A percentile compares a stretch with the other conserved stretches of the same genome.
phyloP scores from a whole-genome alignment of 2,113 vertebrate genomes.

The Cercocebus atys region DNA sequence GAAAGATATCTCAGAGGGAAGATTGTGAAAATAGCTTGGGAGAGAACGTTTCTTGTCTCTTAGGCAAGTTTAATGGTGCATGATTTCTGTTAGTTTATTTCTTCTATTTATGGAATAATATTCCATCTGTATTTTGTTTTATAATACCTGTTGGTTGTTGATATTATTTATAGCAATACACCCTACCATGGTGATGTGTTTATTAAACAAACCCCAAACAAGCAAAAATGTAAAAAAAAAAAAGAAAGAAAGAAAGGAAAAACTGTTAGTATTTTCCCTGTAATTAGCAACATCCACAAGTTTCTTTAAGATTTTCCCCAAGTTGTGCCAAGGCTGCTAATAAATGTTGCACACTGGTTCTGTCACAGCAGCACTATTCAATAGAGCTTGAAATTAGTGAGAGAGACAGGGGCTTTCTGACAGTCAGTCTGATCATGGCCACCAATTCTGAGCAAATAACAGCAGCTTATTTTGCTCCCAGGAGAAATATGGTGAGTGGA shows the following conservation, averaged over 20 bases:
- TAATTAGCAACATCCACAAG: conserved; percentile 66
- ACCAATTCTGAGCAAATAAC: conserved; percentile 81
- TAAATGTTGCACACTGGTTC: conserved; percentile 61
- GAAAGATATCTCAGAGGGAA: neutral
- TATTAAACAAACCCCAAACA: conserved; percentile 26
- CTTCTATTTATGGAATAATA: neutral
- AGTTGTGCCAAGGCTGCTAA: conserved; percentile 9
- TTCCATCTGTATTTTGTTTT: neutral
- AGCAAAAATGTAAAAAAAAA: neutral
- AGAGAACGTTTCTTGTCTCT: neutral
- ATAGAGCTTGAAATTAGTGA: conserved; percentile 84
- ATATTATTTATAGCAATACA: conserved; percentile 38
- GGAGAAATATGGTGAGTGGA: conserved; percentile 83
- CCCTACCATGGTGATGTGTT: conserved; percentile 6
- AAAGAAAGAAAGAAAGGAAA: neutral
- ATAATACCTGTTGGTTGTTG: neutral
- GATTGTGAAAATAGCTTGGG: neutral
- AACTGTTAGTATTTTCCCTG: neutral
- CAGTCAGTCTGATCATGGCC: conserved; percentile 64
- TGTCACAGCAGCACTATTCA: conserved; percentile 74
- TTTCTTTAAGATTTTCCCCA: conserved; percentile 44
- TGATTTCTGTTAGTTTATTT: conserved; percentile 2
- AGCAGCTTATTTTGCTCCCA: conserved; percentile 77
- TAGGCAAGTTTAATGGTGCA: neutral
- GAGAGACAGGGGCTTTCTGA: conserved; percentile 71